Evolutionary conservation across 2,113 vertebrate genomes (phyloP), one percentile per base, ranked within the genome.

Genomic region (Nothobranchius kuhntae): DNA sequence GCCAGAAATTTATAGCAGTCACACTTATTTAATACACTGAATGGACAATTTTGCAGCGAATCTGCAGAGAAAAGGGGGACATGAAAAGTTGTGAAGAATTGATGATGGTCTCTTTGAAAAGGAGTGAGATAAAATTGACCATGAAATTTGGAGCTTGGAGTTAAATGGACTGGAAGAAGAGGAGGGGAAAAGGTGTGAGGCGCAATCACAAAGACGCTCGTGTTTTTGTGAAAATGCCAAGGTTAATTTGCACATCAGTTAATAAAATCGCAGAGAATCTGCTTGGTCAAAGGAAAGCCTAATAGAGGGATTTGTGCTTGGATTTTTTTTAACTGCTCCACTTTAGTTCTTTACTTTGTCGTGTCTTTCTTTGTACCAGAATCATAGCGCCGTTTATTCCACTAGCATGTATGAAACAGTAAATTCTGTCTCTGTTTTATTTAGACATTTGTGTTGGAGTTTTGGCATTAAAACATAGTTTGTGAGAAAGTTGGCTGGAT

Each of bases 41-140:
- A 94, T 90, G 80, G 92, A 81, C 85, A 86, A 93, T 92, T 93
- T 93, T 68, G 82, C 90, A 92, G 89, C 61, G 84, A 82, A 89
- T 92, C 85, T 78, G 86, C 68, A 87, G 84, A 92, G 91, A 93
- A 92, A 91, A 45, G 12, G 85, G 78, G 73, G 83, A 91, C 89
- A 90, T 89, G 89, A 88, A 89, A 92, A 93, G 89, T 94, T 93
- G 89, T 89, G 91, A 92, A 91, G 89, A 92, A 93, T 92, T 91
- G 91, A 92, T 92, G 91, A 92, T 85, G 86, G 90, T 88, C 87
- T 91, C 89, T 86, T 92, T 91, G 81, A 92, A 87, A 85, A 83
- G 75, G 86, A 84, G 85, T 58, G 83, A 90, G 91, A 94, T 92
- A 92, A 92, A 94, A 93, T 91, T 93, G 92, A 91, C 92, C 92